Base-by-base conservation (phyloP, 2,888 invertebrate species). In the Capitulum mitella region DNA sequence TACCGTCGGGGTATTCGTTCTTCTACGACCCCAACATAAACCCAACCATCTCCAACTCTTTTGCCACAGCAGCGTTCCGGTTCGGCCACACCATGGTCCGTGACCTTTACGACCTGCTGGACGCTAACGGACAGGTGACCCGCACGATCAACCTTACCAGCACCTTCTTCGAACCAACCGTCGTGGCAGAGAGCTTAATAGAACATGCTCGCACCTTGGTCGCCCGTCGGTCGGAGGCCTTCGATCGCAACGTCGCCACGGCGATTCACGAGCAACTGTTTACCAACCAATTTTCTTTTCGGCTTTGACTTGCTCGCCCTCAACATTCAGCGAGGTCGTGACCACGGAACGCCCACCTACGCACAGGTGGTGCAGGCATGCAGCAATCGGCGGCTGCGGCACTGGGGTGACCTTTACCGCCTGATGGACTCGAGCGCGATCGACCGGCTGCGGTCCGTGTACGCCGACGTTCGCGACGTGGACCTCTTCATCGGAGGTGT, bases 31-130 rank as follows among this genome's bases (percentile, higher is more conserved):
- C 93, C 0, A 88, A 89, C 58, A 82, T 93, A 0, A 92, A 98
- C 85, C 93, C 98, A 0, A 90, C 93, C 1, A 92, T 99, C 82
- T 90, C 95, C 0, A 99, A 99, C 85, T 97, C 94, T 32, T 99
- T 99, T 85, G 97, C 98, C 0, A 97, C 98, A 0, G 98, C 98
- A 22, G 98, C 98, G 0, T 64, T 64, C 64, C 64, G 64, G 19
- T 34, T 64, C 29, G 58, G 58, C 5, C 64, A 64, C 64, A 34
- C 32, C 29, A 32, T 64, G 64, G 64, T 64, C 19, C 34, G 34
- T 2, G 64, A 64, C 64, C 3, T 64, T 16, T 34, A 34, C 34
- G 64, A 64, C 34, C 29, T 32, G 34, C 16, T 64, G 19, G 32
- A 32, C 34, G 34, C 34, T 19, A 34, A 34, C 64, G 64, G 64